These are phyloP conservation scores for Ectemnius cavifrons DNA, from an alignment of 2,888 invertebrate genomes.

Conservation along the genomic window DNA sequence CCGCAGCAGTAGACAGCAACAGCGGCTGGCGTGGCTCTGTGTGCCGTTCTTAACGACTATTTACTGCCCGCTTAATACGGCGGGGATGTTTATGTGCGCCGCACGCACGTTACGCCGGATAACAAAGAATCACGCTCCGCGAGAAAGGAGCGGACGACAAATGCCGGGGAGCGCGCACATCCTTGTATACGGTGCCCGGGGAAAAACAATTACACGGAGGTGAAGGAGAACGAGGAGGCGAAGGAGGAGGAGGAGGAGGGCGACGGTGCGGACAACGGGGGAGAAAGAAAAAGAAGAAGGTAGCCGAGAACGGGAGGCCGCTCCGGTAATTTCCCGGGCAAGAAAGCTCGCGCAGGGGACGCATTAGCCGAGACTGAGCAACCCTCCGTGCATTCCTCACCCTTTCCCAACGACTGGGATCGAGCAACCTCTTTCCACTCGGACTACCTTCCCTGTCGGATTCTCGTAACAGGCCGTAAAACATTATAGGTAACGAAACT, in stretches of 20 bases:
- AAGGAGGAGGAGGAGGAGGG: neutral
- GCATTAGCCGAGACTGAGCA: slow-evolving; percentile 49
- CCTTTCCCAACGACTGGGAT: neutral
- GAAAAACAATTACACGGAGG: slow-evolving; percentile 43
- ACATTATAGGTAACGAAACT: slow-evolving; percentile 64
- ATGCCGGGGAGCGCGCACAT: slow-evolving; percentile 9
- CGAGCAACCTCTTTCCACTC: slow-evolving; percentile 26
- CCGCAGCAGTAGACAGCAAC: neutral
- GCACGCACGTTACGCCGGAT: slow-evolving; percentile 24
- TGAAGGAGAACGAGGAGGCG: slow-evolving; percentile 31
- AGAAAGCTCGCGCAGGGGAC: slow-evolving; percentile 54
- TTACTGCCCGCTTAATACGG: slow-evolving; percentile 38
- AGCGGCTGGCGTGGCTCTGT: neutral
- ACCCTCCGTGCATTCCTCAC: slow-evolving; percentile 24
- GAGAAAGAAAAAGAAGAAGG: slow-evolving; percentile 21
- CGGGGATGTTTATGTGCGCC: slow-evolving; percentile 26
- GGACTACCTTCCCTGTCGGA: neutral
- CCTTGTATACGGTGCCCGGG: slow-evolving; percentile 12
- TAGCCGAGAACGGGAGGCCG: neutral
- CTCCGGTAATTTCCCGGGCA: slow-evolving; percentile 45
- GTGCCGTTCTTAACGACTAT: slow-evolving; percentile 26
- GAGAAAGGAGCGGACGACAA: neutral
- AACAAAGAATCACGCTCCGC: slow-evolving; percentile 33
- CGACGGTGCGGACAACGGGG: neutral
- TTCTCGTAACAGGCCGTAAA: slow-evolving; percentile 54